phyloP scores from a whole-genome alignment of 1,140 invertebrate species.

The Dinoponera quadriceps region DNA sequence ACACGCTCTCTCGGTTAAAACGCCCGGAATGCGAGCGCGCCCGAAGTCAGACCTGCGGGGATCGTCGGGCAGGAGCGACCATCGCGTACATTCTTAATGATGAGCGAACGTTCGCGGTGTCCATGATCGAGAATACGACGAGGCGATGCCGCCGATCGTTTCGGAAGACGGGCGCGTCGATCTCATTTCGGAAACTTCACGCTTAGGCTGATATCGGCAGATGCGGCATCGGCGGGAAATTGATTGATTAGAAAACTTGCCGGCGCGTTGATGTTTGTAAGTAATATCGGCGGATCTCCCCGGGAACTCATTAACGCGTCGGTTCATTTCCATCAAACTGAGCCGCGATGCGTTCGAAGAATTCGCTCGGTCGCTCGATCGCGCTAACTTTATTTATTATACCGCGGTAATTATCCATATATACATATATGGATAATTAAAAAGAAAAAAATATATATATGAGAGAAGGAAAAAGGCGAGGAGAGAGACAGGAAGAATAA shows the following conservation, averaged over 20 bases:
- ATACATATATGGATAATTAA: neutral
- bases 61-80: too few species aligned
- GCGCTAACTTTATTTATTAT: constrained; percentile 24
- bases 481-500: too few species aligned
- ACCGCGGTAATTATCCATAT: neutral
- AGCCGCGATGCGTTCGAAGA: neutral
- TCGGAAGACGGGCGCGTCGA: constrained; percentile 25
- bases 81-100: too few species aligned
- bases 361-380: constrained; percentile 9
- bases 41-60: too few species aligned
- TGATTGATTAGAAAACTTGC: constrained; percentile 72
- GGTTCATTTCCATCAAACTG: constrained; percentile 51
- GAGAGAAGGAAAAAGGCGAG: too few species aligned
- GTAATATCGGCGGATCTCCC: constrained; percentile 48
- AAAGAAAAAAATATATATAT: too few species aligned
- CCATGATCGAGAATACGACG: too few species aligned
- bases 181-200: constrained; percentile 65
- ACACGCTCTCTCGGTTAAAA: too few species aligned
- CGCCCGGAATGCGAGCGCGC: too few species aligned
- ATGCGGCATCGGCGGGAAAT: constrained; percentile 68
- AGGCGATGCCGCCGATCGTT: too few species aligned
- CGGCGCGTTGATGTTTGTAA: constrained; percentile 49
- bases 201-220: constrained; percentile 64
- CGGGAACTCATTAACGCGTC: constrained; percentile 61
- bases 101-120: too few species aligned